Base-by-base conservation (phyloP, 1,140 invertebrate genomes). In the Marisa cornuarietis region DNA sequence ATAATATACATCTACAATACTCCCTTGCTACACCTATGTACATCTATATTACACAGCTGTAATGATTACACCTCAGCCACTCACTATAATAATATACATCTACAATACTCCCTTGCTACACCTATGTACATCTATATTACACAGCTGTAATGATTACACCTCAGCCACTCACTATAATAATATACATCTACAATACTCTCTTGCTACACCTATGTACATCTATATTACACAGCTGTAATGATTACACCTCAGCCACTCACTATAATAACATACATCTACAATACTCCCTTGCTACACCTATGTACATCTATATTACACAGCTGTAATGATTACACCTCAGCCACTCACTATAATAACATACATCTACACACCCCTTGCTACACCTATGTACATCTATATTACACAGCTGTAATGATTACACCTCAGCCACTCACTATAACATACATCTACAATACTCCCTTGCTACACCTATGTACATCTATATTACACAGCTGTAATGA, bases 121-220 rank as follows among this genome's bases (percentile, higher is more conserved):
- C 31, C 31, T 42, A 42, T 63, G n/a, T 63, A 63, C n/a, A 63
- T 63, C 3, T 63, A 6, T 63, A 63, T n/a, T 3, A 63, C 62
- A 63, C 62, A n/a, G 18, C 71, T 22, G 16, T 14, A 54, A n/a
- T 10, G n/a, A 42, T n/a, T n/a, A n/a, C 18, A 42, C 18, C 52
- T 20, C 71, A 58, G 62, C n/a, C n/a, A n/a, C n/a, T n/a, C n/a
- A n/a, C n/a, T 96, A 95, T 42, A 42, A 42, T 42, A 6, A 95
- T 96, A 88, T 96, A 96, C n/a, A 95, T 92, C n/a, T n/a, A n/a
- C n/a, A n/a, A n/a, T n/a, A n/a, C n/a, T n/a, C n/a, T n/a, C 72
- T 96, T 94, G 90, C 96, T 95, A 90, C 95, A 95, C 88, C 96
- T 95, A 87, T 95, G 94, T 76, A 96, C 91, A 10, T 94, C 93